A percentile compares a stretch with the other conserved stretches of the same genome.
These are phyloP conservation scores for Caradrina clavipalpis DNA, from an alignment of 2,888 invertebrate species.

Conservation along the genomic window DNA sequence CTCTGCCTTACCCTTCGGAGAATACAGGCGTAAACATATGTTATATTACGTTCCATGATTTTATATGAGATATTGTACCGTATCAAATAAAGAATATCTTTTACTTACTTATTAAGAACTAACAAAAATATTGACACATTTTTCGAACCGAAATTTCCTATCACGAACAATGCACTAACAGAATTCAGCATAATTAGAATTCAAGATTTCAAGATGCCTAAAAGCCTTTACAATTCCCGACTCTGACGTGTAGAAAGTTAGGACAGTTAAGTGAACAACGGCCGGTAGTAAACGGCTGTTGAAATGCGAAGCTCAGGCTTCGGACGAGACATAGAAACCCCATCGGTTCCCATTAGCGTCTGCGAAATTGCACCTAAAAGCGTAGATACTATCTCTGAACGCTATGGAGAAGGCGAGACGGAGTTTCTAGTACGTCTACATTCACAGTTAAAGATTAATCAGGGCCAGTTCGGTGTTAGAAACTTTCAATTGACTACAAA, in stretches of 20 bases:
- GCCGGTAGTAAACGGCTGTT: constrained; percentile 3
- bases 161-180: not conserved
- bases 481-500: too few relatives aligned
- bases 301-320: not conserved
- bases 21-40: too few relatives aligned
- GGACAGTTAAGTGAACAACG: not conserved
- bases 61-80: too few relatives aligned
- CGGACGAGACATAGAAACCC: not conserved
- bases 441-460: too few relatives aligned
- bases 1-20: too few relatives aligned
- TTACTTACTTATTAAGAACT: too few relatives aligned
- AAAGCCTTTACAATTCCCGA: not conserved
- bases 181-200: not conserved
- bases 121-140: too few relatives aligned
- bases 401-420: too few relatives aligned
- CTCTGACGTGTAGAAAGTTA: not conserved
- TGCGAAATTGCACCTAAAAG: not conserved
- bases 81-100: too few relatives aligned
- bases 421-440: not conserved
- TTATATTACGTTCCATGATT: too few relatives aligned
- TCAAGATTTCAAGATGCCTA: not conserved
- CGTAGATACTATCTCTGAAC: not conserved
- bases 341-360: not conserved
- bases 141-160: not conserved
- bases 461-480: too few relatives aligned